A percentile compares a stretch with the other conserved stretches of the same genome.
These are phyloP conservation scores for Gymnodraco acuticeps DNA, from an alignment of 2,797 vertebrate species.

Conservation along the genomic window DNA sequence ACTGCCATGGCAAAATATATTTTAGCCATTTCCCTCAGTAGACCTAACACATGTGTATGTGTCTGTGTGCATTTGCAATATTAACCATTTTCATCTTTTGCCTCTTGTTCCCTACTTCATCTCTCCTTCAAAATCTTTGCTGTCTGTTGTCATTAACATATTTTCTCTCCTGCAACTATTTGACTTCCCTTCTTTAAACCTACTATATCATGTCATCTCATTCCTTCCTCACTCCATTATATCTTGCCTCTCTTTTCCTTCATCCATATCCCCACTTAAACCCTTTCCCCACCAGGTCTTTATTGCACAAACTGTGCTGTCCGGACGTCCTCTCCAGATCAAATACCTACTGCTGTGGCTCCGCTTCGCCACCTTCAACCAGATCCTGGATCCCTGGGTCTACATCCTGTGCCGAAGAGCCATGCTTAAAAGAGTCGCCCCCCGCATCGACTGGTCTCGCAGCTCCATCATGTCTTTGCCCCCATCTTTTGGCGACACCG, in stretches of 20 bases:
- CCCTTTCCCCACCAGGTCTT: slow-evolving; percentile 85
- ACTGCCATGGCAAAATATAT: slow-evolving; percentile 23
- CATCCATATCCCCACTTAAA: not conserved
- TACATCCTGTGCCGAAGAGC: slow-evolving; percentile 95
- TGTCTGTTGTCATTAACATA: not conserved
- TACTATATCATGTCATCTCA: no score
- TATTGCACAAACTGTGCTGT: slow-evolving; percentile 87
- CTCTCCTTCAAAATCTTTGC: slow-evolving; percentile 1
- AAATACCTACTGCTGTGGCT: slow-evolving; percentile 87
- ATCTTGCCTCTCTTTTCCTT: not conserved
- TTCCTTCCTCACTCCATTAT: not conserved
- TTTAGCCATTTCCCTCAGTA: slow-evolving; percentile 14
- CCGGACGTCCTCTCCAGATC: slow-evolving; percentile 25
- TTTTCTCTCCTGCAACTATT: slow-evolving; percentile 1
- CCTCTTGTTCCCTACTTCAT: not conserved
- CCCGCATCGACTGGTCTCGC: slow-evolving; percentile 80
- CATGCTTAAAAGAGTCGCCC: slow-evolving; percentile 87
- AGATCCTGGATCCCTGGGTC: slow-evolving; percentile 98
- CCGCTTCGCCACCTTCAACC: slow-evolving; percentile 95
- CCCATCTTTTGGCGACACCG: slow-evolving; percentile 76
- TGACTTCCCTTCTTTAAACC: not conserved
- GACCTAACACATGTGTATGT: slow-evolving; percentile 15
- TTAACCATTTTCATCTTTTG: slow-evolving; percentile 30
- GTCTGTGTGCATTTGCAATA: slow-evolving; percentile 25
- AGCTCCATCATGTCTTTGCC: slow-evolving; percentile 83